Evolutionary conservation across 2,113 vertebrate genomes (phyloP).

Genomic region (Varanus komodoensis): DNA sequence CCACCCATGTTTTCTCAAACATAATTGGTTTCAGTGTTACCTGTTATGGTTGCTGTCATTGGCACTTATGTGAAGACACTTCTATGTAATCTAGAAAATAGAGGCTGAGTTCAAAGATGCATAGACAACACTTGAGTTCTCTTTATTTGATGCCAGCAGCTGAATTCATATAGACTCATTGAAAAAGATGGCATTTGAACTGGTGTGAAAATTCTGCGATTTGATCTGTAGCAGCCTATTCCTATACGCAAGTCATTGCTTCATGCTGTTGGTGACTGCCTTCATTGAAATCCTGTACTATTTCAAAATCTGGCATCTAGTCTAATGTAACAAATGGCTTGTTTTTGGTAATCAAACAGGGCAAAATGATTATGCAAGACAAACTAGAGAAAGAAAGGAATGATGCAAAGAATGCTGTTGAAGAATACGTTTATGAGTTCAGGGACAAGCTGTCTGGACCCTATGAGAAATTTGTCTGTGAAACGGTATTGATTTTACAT

Average conservation of each 20-base stretch:
- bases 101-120: neutral
- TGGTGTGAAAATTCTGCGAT: neutral
- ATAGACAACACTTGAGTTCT: neutral
- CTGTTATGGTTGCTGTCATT: neutral
- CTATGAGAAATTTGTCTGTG: conserved; percentile 92
- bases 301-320: neutral
- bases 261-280: neutral
- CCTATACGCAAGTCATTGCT: neutral
- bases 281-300: neutral
- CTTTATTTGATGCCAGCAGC: neutral
- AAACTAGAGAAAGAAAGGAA: conserved; percentile 98
- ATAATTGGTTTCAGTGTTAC: neutral
- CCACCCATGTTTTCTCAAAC: neutral
- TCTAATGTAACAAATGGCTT: neutral
- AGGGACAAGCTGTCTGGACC: conserved; percentile 89
- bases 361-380: conserved; percentile 99
- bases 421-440: conserved; percentile 98
- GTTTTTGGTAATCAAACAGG: conserved; percentile 73
- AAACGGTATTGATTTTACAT: conserved; percentile 77
- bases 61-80: neutral
- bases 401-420: conserved; percentile 96
- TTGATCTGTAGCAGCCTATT: no score
- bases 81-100: neutral
- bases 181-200: neutral
- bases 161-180: neutral